Base-by-base conservation (phyloP, 2,888 invertebrate species). In the Spisula solida region DNA sequence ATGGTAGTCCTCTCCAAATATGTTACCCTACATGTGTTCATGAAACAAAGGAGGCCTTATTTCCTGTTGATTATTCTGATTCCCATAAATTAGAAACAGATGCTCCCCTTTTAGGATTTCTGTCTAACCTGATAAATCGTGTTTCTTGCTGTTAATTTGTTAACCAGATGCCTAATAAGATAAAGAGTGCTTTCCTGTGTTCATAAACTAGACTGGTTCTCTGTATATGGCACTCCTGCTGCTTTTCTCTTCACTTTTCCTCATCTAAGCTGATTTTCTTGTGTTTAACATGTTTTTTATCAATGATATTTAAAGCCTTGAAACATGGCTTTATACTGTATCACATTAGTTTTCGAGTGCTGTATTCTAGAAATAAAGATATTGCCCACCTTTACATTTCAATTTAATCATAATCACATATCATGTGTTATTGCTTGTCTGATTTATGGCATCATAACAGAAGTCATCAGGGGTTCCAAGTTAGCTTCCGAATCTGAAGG, bases 81-180 rank as follows among this genome's bases (percentile, higher is more conserved):
- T 31, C 29, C 70, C 31, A 75, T 75, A 75, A 75, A 75, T 75
- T 75, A 75, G 75, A 75, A 75, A 75, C 75, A 75, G 75, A 75
- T 75, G 75, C 75, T 75, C 29, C 34, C 31, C 16, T 75, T 25
- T 75, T 34, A 75, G 34, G 31, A 75, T 31, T 75, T 75, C 31
- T 75, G 31, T 34, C 10, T 75, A 34, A 75, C 75, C 31, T 75
- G 75, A 75, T 75, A 75, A 75, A 31, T 31, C 75, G 25, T 25
- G 70, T 70, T 34, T 31, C 31, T 18, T 75, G 75, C 1, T 34
- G 75, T 75, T 75, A 34, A 75, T 75, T 25, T 75, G 75, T 31
- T 31, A 75, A 75, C 75, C 75, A 75, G 75, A 75, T 75, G 75
- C 75, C 75, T 75, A 75, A 75, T 75, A 75, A 75, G 75, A 75